These are phyloP conservation scores for Callaeas wilsoni DNA, from an alignment of 2,113 vertebrate species.

Conservation along the genomic window DNA sequence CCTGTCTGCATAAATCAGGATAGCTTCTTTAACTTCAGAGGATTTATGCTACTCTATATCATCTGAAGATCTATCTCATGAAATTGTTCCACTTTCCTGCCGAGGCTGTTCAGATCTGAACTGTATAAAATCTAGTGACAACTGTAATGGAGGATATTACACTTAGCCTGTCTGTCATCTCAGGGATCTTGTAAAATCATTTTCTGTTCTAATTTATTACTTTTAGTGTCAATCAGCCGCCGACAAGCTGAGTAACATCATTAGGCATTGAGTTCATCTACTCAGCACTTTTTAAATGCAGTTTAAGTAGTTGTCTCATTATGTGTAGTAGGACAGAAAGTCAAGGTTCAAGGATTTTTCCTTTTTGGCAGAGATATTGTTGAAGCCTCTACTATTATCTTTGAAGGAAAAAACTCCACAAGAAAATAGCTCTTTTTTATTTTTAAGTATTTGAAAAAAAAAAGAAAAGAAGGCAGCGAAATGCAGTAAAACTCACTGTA, in stretches of 20 bases:
- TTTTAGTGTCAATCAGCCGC: conserved; percentile 82
- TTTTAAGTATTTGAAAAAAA: not conserved
- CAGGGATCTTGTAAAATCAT: conserved; percentile 75
- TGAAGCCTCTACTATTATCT: conserved; percentile 41
- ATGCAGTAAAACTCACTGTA: not conserved
- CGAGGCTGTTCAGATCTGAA: conserved; percentile 65
- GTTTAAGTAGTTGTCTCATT: conserved; percentile 84
- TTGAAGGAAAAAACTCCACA: not conserved
- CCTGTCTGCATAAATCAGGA: conserved; percentile 30
- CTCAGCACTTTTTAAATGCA: conserved; percentile 81
- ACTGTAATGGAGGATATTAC: conserved; percentile 75
- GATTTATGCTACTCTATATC: conserved; percentile 32
- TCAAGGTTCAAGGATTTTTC: conserved; percentile 73
- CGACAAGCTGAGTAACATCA: conserved; percentile 74
- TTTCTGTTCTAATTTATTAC: conserved; percentile 84
- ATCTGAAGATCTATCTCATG: conserved; percentile 40
- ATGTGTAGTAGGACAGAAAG: conserved; percentile 73
- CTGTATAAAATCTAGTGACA: conserved; percentile 71
- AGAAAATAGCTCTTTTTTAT: not conserved
- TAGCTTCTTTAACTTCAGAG: conserved; percentile 44
- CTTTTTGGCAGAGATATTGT: conserved; percentile 52
- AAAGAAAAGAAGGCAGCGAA: not conserved
- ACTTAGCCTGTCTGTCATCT: conserved; percentile 76
- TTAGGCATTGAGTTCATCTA: conserved; percentile 73
- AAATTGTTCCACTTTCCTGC: conserved; percentile 56